Base-by-base conservation (phyloP, 2,888 invertebrate species). In the Diploptera punctata region DNA sequence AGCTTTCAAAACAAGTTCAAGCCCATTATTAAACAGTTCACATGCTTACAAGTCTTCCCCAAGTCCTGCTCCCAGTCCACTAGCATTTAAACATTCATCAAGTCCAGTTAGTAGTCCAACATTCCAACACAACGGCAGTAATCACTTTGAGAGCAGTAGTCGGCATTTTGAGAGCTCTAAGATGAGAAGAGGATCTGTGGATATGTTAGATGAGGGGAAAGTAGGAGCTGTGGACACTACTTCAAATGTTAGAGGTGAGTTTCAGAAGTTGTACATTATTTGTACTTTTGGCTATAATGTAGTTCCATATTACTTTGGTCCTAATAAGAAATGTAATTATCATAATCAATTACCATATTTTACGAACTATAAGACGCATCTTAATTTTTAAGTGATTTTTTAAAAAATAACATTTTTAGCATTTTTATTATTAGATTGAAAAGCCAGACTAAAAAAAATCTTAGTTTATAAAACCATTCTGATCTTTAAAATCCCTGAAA, bases 231-330 rank as follows among this genome's bases (percentile, higher is more conserved):
- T 78, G 5, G 79, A 79, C 62, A 78, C 78, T 3, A 75, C 79
- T 10, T 79, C 79, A 19, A 80, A 79, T 72, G 80, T 80, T 18
- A 74, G 78, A 77, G 79, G 79, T 80, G 69, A 72, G 10, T 33
- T n/a, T n/a, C n/a, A n/a, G n/a, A n/a, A n/a, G n/a, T n/a, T n/a
- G n/a, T n/a, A n/a, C n/a, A n/a, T n/a, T n/a, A n/a, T n/a, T n/a
- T n/a, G n/a, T n/a, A n/a, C n/a, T n/a, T n/a, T n/a, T n/a, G n/a
- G n/a, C n/a, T n/a, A n/a, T n/a, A n/a, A n/a, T n/a, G n/a, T n/a
- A n/a, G n/a, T n/a, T n/a, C n/a, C n/a, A n/a, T n/a, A n/a, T n/a
- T n/a, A n/a, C n/a, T n/a, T n/a, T n/a, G n/a, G n/a, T n/a, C n/a
- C n/a, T n/a, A n/a, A n/a, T n/a, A n/a, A n/a, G n/a, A n/a, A n/a